Base-by-base conservation (phyloP, 2,797 vertebrate species). In the Gymnodraco acuticeps region DNA sequence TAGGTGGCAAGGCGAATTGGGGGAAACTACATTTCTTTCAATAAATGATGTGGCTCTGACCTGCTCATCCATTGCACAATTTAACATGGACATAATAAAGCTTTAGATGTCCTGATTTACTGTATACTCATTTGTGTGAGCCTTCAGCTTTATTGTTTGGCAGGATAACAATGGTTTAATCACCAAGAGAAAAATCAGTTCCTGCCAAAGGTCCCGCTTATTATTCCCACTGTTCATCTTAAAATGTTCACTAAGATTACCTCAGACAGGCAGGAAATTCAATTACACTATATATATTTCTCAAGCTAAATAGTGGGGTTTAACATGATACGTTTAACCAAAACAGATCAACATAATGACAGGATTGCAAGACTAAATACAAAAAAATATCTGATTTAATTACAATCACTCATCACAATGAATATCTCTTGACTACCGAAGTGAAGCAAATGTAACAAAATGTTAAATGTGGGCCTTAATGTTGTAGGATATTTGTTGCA, bases 1-100 rank as follows among this genome's bases (percentile, higher is more conserved):
- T 86, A 88, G 89, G 89, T 93, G 91, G 86, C 92, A 90, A 84
- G 77, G 91, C 92, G 81, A 95, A 95, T 92, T 69, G 80, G 83
- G 86, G 85, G 84, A 87, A 91, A 90, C 85, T 88, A 90, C 89
- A 88, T 89, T 92, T 90, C 87, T 91, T 89, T 91, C 85, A 89
- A 84, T 91, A 83, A 93, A 93, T 92, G 77, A 89, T 78, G 84
- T 76, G 80, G 82, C 85, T 86, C 82, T 90, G 89, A 88, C 90
- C 91, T 73, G 86, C 84, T 90, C 82, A 86, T 84, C 85, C 78
- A 90, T 79, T 84, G 78, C 78, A 66, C 68, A 65, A 89, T 91
- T 93, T 92, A 86, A 83, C 90, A 90, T 89, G 87, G 87, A 76
- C 69, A 60, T 90, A 89, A 91, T 89, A 87, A 84, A 83, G 75